Evolutionary conservation across 1,140 invertebrate species (phyloP).

Genomic region (Aporrectodea caliginosa): DNA sequence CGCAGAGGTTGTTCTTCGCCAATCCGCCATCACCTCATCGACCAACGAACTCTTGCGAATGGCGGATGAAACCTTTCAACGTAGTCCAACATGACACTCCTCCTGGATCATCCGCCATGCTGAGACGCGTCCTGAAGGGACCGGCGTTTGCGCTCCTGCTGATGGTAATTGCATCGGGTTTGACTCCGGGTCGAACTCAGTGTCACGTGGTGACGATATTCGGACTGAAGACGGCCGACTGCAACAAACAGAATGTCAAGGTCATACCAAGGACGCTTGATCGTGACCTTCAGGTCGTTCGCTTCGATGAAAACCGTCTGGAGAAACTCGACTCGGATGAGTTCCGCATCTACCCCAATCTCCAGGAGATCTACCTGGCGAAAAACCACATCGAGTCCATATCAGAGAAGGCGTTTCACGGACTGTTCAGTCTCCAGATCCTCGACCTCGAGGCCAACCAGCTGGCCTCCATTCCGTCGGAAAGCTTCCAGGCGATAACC

Average conservation of each 20-base stretch:
- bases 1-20: too few species aligned
- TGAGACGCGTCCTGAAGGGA: too few species aligned
- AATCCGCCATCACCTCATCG: too few species aligned
- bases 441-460: conserved; percentile 46
- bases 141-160: too few species aligned
- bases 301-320: conserved; percentile 38
- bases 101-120: too few species aligned
- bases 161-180: not conserved
- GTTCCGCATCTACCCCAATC: conserved; percentile 40
- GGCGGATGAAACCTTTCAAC: too few species aligned
- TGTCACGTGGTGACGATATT: conserved; percentile 19
- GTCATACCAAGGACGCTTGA: conserved; percentile 42
- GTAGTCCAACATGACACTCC: too few species aligned
- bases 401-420: conserved; percentile 38
- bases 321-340: conserved; percentile 32
- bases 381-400: conserved; percentile 43
- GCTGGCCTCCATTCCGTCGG: conserved; percentile 38
- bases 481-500: conserved; percentile 34
- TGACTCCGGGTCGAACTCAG: not conserved
- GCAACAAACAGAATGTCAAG: conserved; percentile 36
- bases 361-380: conserved; percentile 41
- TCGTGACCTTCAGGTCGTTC: conserved; percentile 35
- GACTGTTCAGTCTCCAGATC: conserved; percentile 38
- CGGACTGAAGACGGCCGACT: conserved; percentile 39
- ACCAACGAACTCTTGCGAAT: too few species aligned